A percentile compares a stretch with the other conserved stretches of the same genome.
These are phyloP conservation scores for Argyresthia goedartella DNA, from an alignment of 2,888 invertebrate genomes.

Conservation along the genomic window DNA sequence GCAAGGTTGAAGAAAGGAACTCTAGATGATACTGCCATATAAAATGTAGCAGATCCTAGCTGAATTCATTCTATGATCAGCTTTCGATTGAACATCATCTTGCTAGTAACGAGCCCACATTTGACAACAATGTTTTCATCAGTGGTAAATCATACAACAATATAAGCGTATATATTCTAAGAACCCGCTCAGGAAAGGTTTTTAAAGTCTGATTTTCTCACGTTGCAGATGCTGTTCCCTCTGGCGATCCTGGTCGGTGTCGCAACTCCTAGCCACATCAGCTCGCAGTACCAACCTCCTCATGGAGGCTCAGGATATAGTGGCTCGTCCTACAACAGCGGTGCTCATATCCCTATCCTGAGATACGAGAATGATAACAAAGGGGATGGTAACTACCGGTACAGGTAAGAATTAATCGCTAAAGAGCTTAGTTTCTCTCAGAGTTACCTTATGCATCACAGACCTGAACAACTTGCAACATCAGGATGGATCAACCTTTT, in stretches of 20 bases:
- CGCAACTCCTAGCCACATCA: constrained; percentile 27
- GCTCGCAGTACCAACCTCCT: constrained; percentile 10
- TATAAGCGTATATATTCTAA: no score
- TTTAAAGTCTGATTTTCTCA: no score
- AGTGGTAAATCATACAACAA: not conserved
- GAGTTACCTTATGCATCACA: no score
- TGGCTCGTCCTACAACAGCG: constrained; percentile 13
- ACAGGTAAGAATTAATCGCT: constrained; percentile 55
- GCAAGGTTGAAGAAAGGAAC: not conserved
- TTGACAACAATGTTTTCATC: not conserved
- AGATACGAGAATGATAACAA: constrained; percentile 72
- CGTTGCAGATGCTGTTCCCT: constrained; percentile 24
- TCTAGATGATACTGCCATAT: no score
- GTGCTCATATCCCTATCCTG: constrained; percentile 68
- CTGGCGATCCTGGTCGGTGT: constrained; percentile 23
- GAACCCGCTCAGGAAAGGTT: no score
- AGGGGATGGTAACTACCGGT: constrained; percentile 73
- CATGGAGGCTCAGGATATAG: constrained; percentile 19
- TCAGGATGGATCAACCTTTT: no score
- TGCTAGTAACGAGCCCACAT: constrained; percentile 3
- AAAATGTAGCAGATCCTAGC: constrained; percentile 27
- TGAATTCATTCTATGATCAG: constrained; percentile 32
- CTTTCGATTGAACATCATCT: constrained; percentile 13
- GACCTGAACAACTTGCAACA: no score
- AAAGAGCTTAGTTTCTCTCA: not conserved